phyloP scores from a whole-genome alignment of 2,888 invertebrate species.

The Deilephila elpenor region DNA sequence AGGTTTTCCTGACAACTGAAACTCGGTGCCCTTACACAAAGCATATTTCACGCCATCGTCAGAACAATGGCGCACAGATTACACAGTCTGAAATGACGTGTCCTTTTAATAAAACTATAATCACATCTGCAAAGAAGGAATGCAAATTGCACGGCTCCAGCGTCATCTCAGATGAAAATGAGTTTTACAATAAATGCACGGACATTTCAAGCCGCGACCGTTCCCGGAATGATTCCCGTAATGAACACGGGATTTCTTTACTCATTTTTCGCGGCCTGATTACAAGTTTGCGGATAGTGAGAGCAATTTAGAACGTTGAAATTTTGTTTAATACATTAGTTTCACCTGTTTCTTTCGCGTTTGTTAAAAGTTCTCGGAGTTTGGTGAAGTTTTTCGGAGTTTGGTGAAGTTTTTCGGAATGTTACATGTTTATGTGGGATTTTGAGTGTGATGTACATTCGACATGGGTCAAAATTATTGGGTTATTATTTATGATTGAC shows the following conservation, averaged over 20 bases:
- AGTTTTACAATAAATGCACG: conserved; percentile 23
- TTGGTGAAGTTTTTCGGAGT: neutral
- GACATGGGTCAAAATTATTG: too few species aligned
- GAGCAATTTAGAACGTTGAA: neutral
- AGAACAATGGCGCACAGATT: neutral
- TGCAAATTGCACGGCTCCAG: conserved; percentile 14
- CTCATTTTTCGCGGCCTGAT: conserved; percentile 17
- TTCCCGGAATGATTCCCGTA: neutral
- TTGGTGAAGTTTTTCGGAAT: too few species aligned
- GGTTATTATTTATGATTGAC: too few species aligned
- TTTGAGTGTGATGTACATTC: neutral
- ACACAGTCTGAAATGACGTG: neutral
- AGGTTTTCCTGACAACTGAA: too few species aligned
- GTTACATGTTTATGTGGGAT: neutral
- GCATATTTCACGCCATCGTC: too few species aligned
- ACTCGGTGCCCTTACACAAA: too few species aligned
- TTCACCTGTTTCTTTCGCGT: neutral
- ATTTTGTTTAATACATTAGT: neutral
- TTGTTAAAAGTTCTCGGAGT: neutral
- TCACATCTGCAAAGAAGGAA: conserved; percentile 1
- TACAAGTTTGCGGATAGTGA: conserved; percentile 5
- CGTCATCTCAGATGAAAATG: conserved; percentile 18
- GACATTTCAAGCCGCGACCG: neutral
- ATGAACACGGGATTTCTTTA: conserved; percentile 19
- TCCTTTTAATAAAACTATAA: conserved; percentile 3